Conservation (phyloP, 2,888 invertebrate species). For the Odontocerum albicorne region DNA sequence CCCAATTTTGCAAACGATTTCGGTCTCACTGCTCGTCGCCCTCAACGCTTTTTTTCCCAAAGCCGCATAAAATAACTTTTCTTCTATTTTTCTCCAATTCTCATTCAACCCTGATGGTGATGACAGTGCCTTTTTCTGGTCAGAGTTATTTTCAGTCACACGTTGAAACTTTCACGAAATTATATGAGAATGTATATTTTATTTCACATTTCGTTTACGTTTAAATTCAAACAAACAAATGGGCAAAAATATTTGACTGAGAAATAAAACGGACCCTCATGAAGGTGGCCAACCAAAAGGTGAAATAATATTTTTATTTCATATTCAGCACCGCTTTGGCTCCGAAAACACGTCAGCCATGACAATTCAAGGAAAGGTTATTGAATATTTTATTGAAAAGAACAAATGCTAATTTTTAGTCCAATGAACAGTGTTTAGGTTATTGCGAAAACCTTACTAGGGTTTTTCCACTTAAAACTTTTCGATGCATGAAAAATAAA, state of each 20-base stretch:
- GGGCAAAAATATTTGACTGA: not conserved
- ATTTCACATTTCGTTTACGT: no score
- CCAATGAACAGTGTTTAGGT: no score
- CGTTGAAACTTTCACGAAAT: not conserved
- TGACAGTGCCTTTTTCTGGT: constrained; percentile 19
- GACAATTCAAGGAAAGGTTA: not conserved
- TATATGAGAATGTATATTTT: no score
- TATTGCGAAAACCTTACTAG: no score
- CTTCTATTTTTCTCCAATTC: not conserved
- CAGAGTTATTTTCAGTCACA: not conserved
- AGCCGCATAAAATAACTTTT: no score
- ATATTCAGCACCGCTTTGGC: not conserved
- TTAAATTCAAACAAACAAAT: not conserved
- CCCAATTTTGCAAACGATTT: constrained; percentile 8
- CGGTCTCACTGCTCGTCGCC: not conserved
- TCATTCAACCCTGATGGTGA: not conserved
- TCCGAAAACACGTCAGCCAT: not conserved
- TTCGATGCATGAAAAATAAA: no score
- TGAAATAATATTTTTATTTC: not conserved
- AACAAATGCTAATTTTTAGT: not conserved
- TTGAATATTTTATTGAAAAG: not conserved
- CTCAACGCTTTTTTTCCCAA: not conserved
- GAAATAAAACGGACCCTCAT: not conserved
- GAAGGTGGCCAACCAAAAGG: not conserved
- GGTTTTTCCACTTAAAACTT: no score